These are phyloP conservation scores for Lemur catta DNA, from an alignment of 2,797 vertebrate species.

Conservation along the genomic window DNA sequence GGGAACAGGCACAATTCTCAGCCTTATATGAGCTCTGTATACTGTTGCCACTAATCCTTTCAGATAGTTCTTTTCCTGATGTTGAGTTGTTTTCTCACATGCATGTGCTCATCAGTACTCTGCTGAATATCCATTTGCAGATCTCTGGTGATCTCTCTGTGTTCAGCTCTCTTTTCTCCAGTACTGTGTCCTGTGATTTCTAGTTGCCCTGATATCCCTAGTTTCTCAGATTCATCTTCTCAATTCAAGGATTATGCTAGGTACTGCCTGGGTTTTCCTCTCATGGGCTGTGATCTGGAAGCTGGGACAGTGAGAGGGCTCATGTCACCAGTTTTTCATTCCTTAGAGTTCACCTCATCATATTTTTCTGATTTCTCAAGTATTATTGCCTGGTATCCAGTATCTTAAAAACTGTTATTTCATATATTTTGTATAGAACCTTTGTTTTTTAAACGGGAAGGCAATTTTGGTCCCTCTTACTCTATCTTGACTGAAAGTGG, in stretches of 20 bases:
- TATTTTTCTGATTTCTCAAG: neutral
- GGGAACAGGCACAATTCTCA: neutral
- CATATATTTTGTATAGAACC: neutral
- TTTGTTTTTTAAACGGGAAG: neutral
- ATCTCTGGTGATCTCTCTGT: neutral
- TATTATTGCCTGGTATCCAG: neutral
- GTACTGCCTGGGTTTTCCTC: neutral
- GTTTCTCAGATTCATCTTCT: neutral
- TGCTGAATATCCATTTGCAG: neutral
- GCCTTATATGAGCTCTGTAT: neutral
- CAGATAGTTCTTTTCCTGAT: neutral
- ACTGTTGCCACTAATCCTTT: neutral
- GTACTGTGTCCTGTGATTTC: neutral
- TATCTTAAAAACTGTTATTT: neutral
- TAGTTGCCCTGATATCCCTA: neutral
- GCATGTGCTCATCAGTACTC: neutral
- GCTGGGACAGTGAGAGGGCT: neutral
- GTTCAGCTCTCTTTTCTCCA: neutral
- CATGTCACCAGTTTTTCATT: neutral
- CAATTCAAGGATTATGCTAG: neutral
- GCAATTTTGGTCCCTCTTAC: neutral
- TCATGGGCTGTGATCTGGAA: neutral
- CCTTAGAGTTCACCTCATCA: neutral
- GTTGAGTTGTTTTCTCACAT: neutral
- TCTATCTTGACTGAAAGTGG: neutral